Base-by-base conservation (phyloP, 2,888 invertebrate species). In the Rhagophthalmus giganteus region DNA sequence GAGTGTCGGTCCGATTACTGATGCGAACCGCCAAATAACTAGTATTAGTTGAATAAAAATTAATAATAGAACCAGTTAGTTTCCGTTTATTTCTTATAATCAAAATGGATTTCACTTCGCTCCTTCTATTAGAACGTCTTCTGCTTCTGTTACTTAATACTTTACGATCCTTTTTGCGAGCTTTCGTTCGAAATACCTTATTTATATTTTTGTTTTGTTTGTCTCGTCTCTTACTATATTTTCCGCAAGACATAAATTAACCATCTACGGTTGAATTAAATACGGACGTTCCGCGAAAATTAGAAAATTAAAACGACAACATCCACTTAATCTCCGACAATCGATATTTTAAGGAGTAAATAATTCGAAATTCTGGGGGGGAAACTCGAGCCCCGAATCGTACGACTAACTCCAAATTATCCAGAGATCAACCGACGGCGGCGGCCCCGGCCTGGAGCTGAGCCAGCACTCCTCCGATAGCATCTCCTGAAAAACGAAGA, bases 401-500 rank as follows among this genome's bases (percentile, higher is more conserved):
- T n/a, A n/a, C n/a, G n/a, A 33, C 15, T 47, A 47, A 39, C 35
- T 41, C 37, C 30, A 45, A 51, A 45, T 51, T 51, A 46, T 52
- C 52, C 35, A 31, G 31, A 38, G 52, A 52, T 52, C 47, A 37
- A n/a, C n/a, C n/a, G n/a, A n/a, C n/a, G 42, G 39, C 24, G 31
- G 11, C 31, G 40, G 31, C 15, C 37, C 45, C 27, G 30, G 42
- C 27, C 41, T 51, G 47, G 51, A 55, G 51, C 51, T 55, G 55
- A 55, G 55, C 51, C 51, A 55, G 55, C 50, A 50, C 39, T 47
- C 39, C 30, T 40, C 38, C 39, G 55, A 46, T 50, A 46, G 45
- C 34, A 50, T 46, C 54, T 52, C 49, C 37, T 40, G 42, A 50
- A 55, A 53, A 54, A 59, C 56, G 52, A 48, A 42, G 51, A 54